A percentile compares a stretch with the other conserved stretches of the same genome.
Evolutionary conservation across 2,113 vertebrate genomes (phyloP).

Genomic region (Laticauda colubrina): DNA sequence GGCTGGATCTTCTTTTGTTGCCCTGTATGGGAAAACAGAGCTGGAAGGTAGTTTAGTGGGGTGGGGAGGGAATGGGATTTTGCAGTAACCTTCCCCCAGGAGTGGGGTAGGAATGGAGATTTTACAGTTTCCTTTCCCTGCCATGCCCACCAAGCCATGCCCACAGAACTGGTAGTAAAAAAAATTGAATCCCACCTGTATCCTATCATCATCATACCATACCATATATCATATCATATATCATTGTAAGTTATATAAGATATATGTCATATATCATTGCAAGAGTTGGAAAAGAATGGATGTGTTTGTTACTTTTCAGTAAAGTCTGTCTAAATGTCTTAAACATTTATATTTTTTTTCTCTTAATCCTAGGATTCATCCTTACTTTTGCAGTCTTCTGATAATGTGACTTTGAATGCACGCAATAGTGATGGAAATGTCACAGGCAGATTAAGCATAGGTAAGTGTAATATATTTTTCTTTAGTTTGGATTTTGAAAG

Average conservation of each 20-base stretch:
- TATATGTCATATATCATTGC: too few species aligned
- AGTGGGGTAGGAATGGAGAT: too few species aligned
- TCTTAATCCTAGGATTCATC: conserved; percentile 77
- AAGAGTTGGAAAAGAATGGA: neutral
- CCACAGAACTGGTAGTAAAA: too few species aligned
- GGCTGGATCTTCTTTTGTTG: too few species aligned
- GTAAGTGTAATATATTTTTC: conserved; percentile 72
- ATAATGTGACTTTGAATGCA: conserved; percentile 88
- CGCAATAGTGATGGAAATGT: conserved; percentile 85
- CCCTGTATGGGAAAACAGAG: too few species aligned
- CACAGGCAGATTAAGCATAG: conserved; percentile 87
- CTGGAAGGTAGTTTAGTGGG: too few species aligned
- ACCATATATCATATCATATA: too few species aligned
- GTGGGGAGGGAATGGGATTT: too few species aligned
- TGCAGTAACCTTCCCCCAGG: too few species aligned
- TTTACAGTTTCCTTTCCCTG: too few species aligned
- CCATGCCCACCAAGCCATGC: too few species aligned
- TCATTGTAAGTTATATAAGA: neutral
- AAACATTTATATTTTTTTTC: conserved; percentile 9
- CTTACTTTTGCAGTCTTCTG: conserved; percentile 83
- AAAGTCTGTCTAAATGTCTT: neutral
- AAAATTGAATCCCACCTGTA: too few species aligned
- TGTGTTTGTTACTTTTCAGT: neutral
- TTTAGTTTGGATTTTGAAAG: neutral
- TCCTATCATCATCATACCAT: neutral